A percentile compares a stretch with the other conserved stretches of the same genome.
Conservation (phyloP, 2,113 vertebrate species). For the Rhinoptilus africanus region DNA sequence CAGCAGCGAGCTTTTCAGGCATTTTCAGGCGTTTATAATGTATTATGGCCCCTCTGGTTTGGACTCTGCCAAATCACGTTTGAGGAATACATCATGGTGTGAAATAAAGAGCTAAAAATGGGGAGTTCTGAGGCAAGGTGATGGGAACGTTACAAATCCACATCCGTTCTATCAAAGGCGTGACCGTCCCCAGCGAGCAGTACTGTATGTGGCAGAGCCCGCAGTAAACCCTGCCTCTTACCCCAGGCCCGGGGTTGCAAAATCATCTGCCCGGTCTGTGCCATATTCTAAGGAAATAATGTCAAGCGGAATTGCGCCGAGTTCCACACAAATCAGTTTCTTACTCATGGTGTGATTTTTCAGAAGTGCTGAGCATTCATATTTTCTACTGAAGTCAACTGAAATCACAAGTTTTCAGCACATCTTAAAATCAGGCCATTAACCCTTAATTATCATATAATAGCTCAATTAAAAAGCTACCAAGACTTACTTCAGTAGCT, state of each 20-base stretch:
- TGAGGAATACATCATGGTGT: background rate
- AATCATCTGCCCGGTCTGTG: background rate
- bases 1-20: background rate
- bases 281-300: background rate
- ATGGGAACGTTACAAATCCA: background rate
- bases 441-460: conserved; percentile 61
- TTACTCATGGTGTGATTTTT: background rate
- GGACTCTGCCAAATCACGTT: background rate
- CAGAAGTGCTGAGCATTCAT: conserved; percentile 48
- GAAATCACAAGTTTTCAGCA: conserved; percentile 48
- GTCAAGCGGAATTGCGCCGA: background rate
- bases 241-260: background rate
- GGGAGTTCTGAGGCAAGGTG: background rate
- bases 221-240: background rate
- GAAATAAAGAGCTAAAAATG: background rate
- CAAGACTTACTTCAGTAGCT: conserved; percentile 16
- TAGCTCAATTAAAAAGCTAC: conserved; percentile 64
- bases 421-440: conserved; percentile 64
- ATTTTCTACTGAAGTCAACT: conserved; percentile 29
- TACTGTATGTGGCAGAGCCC: background rate
- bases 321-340: background rate
- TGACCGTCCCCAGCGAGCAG: background rate
- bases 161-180: background rate
- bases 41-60: background rate
- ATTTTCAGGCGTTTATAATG: background rate